Percentiles rank a stretch among this genome's conserved stretches.
These are phyloP conservation scores for Resseliella maxima DNA, from an alignment of 2,888 invertebrate genomes.

Conservation along the genomic window DNA sequence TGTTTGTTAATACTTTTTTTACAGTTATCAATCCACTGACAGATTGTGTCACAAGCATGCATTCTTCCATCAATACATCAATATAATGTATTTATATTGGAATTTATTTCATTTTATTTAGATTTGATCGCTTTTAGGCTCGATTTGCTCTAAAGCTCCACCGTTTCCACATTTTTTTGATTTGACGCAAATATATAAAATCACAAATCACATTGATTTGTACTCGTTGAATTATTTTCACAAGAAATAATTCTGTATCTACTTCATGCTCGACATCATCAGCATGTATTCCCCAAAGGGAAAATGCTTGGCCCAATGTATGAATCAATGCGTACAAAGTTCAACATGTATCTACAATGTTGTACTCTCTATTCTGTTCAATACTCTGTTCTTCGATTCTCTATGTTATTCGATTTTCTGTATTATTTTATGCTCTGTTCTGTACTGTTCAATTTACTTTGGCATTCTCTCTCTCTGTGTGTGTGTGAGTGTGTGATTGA, in stretches of 20 bases:
- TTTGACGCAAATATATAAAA: too few species aligned
- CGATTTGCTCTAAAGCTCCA: background rate
- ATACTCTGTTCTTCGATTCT: too few species aligned
- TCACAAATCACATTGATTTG: conserved; percentile 20
- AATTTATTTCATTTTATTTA: background rate
- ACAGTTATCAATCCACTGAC: too few species aligned
- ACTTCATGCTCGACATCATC: background rate
- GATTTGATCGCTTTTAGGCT: background rate
- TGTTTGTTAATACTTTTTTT: too few species aligned
- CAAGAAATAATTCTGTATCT: background rate
- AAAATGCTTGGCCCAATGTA: background rate
- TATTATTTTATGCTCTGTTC: too few species aligned
- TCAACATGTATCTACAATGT: background rate
- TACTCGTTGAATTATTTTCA: background rate
- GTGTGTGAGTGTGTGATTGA: background rate
- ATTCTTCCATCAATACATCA: background rate
- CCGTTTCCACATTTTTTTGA: background rate
- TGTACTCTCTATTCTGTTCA: too few species aligned
- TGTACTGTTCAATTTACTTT: too few species aligned
- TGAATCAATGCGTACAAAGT: background rate
- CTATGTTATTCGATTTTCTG: too few species aligned
- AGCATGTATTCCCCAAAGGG: background rate
- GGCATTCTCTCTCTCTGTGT: background rate
- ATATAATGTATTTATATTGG: background rate
- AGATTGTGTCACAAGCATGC: too few species aligned